Percentiles rank a stretch among this genome's conserved stretches.
These are phyloP conservation scores for Sussaba pulchella DNA, from an alignment of 2,888 invertebrate genomes.

Conservation along the genomic window DNA sequence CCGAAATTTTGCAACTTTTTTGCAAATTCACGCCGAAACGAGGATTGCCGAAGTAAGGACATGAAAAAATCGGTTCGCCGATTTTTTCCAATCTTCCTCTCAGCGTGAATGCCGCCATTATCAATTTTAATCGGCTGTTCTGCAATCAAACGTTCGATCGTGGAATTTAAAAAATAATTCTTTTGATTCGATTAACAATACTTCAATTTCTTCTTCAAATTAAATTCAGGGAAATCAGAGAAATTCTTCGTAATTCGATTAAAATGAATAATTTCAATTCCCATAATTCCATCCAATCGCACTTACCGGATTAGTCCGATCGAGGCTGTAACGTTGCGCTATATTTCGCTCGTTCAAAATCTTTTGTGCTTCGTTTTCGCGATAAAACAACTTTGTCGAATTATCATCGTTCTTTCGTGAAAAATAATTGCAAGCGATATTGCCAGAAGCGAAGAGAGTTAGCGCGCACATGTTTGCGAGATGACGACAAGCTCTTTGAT, in stretches of 20 bases:
- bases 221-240: too few species aligned
- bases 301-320: slow-evolving; percentile 82
- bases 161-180: too few species aligned
- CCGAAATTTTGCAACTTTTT: slow-evolving; percentile 79
- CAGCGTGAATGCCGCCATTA: slow-evolving; percentile 82
- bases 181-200: too few species aligned
- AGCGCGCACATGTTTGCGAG: slow-evolving; percentile 89
- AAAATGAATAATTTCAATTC: too few species aligned
- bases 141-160: slow-evolving; percentile 67
- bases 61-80: slow-evolving; percentile 77
- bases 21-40: slow-evolving; percentile 83
- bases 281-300: slow-evolving; percentile 15
- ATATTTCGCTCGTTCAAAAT: slow-evolving; percentile 84
- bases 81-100: slow-evolving; percentile 83
- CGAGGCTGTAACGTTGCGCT: slow-evolving; percentile 83
- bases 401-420: slow-evolving; percentile 69
- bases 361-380: slow-evolving; percentile 84
- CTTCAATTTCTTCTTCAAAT: too few species aligned
- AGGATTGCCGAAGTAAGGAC: slow-evolving; percentile 79
- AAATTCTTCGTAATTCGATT: too few species aligned
- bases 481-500: slow-evolving; percentile 87
- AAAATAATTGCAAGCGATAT: slow-evolving; percentile 75
- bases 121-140: slow-evolving; percentile 83
- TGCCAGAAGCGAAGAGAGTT: slow-evolving; percentile 85
- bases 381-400: slow-evolving; percentile 84